Evolutionary conservation across 2,797 vertebrate species (phyloP), one percentile per base, ranked within the genome.

Genomic region (Alcedo quadribrachys): DNA sequence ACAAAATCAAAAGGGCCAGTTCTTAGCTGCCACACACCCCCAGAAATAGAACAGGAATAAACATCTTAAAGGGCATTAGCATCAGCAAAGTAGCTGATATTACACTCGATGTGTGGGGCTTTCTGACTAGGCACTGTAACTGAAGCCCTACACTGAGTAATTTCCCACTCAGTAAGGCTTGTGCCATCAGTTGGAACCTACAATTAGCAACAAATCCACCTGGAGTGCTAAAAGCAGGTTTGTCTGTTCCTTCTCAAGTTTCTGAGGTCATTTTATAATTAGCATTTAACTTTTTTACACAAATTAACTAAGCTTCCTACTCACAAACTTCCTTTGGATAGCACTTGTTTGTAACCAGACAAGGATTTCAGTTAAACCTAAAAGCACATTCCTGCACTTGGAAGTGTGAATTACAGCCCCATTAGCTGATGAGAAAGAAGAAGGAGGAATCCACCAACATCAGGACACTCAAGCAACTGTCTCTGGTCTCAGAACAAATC

Each of bases 201-300:
- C 81, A 67, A 79, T 91, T 87, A 92, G 87, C 76, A 94, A 60
- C 33, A 45, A 95, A 84, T 91, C 92, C 92, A 94, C 91, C 89
- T 92, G 91, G 87, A 91, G 83, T 89, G 87, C 54, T 89, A 91
- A 94, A 95, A 96, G 81, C 57, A 88, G 94, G 76, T 92, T 87
- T 82, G 60, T 80, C 92, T 92, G 91, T 93, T 92, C 88, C 84
- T 87, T 92, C 90, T 89, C 87, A 93, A 67, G 90, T 93, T 95
- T 94, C 84, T 80, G 83, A 94, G 93, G 88, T 92, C 60, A 80
- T 75, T 94, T 94, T 95, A 94, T 87, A 92, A 89, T 93, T 93
- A 94, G 87, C 80, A 86, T 62, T 91, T 87, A 76, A 73, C 76
- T 81, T 66, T 89, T 89, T 45, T 69, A 85, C 19, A 85, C 91